These are phyloP conservation scores for Drosophila dives DNA, from an alignment of 2,888 invertebrate species.

Conservation along the genomic window DNA sequence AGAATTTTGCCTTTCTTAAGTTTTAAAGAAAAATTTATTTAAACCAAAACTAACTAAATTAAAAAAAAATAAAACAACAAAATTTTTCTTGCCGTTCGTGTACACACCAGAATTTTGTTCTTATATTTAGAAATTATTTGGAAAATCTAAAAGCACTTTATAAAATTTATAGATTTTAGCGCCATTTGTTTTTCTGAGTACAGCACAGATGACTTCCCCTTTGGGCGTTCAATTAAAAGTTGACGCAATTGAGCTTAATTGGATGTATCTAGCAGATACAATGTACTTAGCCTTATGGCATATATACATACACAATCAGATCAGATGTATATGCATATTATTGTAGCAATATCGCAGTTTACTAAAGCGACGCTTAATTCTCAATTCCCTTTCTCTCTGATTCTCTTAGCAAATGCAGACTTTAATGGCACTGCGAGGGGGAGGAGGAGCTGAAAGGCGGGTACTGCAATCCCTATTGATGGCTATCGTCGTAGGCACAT, in stretches of 20 bases:
- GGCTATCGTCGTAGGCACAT: constrained; percentile 54
- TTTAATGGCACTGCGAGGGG: constrained; percentile 2
- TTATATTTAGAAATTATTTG: neutral
- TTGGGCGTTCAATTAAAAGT: constrained; percentile 53
- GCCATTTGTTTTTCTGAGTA: neutral
- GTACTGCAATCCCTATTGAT: constrained; percentile 43
- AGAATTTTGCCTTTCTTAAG: neutral
- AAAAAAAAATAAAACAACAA: too few species aligned
- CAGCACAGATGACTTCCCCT: neutral
- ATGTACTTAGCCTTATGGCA: constrained; percentile 8
- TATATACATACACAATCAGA: neutral
- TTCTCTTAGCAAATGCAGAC: constrained; percentile 8
- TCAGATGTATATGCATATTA: constrained; percentile 2
- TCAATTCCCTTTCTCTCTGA: constrained; percentile 10
- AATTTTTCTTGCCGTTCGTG: too few species aligned
- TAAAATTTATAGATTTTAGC: neutral
- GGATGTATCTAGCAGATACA: constrained; percentile 47
- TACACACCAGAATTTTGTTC: neutral
- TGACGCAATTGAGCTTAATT: constrained; percentile 66
- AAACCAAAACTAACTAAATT: too few species aligned
- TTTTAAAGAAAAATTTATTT: neutral
- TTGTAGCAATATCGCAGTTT: constrained; percentile 23
- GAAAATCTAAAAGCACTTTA: neutral
- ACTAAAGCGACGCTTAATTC: constrained; percentile 34
- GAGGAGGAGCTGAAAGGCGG: neutral